A percentile compares a stretch with the other conserved stretches of the same genome.
These are phyloP conservation scores for Elephantulus edwardii DNA, from an alignment of 2,113 vertebrate species.

Conservation along the genomic window DNA sequence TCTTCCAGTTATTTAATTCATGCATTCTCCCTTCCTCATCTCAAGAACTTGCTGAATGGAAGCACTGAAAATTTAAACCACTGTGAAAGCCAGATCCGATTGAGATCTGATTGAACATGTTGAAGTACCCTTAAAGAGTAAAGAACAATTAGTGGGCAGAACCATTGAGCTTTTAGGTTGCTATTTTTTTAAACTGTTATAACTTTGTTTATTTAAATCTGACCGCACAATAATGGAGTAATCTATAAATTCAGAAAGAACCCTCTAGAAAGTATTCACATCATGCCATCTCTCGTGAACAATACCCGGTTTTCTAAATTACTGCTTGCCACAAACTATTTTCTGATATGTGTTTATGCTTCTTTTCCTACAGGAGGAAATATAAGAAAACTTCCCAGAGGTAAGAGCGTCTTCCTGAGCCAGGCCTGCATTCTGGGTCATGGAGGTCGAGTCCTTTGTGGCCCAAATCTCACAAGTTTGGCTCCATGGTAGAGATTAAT, in stretches of 20 bases:
- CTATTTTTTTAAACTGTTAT: neutral
- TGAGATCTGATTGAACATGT: neutral
- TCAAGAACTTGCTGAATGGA: neutral
- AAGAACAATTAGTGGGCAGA: neutral
- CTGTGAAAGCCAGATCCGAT: neutral
- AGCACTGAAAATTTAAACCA: neutral
- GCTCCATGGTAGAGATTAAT: neutral
- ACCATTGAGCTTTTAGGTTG: neutral
- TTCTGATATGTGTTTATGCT: conserved; percentile 82
- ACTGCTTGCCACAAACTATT: neutral
- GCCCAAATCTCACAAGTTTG: neutral
- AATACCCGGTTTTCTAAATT: neutral
- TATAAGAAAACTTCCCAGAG: conserved; percentile 99
- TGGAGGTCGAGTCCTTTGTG: neutral
- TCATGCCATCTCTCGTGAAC: neutral
- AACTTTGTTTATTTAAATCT: neutral
- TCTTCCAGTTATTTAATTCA: neutral
- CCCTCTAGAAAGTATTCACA: neutral
- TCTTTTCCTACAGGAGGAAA: conserved; percentile 94
- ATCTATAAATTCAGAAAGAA: neutral
- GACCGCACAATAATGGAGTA: neutral
- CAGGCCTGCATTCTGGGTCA: conserved; percentile 39
- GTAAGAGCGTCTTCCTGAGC: conserved; percentile 87
- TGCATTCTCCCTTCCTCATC: neutral
- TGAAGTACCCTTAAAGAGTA: neutral